A percentile compares a stretch with the other conserved stretches of the same genome.
Conservation (phyloP, 92 coral and sea anemone species). For the Plumapathes pennacea region DNA sequence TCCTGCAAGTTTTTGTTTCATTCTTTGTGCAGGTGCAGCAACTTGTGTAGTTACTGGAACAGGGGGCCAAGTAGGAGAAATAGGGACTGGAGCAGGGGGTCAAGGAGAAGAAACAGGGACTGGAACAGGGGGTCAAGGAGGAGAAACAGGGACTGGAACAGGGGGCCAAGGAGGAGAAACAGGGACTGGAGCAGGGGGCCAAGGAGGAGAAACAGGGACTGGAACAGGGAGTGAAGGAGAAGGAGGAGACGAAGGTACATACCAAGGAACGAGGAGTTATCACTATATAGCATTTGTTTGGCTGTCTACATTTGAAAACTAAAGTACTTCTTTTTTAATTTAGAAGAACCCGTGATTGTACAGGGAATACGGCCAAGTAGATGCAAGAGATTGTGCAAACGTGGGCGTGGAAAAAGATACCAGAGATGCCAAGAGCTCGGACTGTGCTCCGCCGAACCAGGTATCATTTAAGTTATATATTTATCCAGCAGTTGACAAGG, state of each 20-base stretch:
- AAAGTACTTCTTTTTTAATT: too few species aligned
- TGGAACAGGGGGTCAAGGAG: background rate
- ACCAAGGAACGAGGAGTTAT: background rate
- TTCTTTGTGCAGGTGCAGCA: background rate
- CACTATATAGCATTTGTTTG: too few species aligned
- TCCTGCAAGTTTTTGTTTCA: too few species aligned
- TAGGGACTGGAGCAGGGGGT: background rate
- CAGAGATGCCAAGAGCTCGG: too few species aligned
- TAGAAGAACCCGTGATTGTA: too few species aligned
- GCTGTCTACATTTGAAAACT: too few species aligned
- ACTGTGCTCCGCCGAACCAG: too few species aligned
- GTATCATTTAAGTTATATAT: too few species aligned
- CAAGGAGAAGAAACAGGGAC: background rate
- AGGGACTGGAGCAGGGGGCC: background rate
- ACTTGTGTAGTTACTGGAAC: background rate
- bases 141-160: background rate
- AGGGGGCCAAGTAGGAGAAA: background rate
- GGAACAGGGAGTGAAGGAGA: background rate
- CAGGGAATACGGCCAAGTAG: too few species aligned
- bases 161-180: constrained; percentile 2
- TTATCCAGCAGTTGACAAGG: too few species aligned
- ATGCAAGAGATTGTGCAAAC: too few species aligned
- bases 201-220: background rate
- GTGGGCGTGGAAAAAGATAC: too few species aligned
- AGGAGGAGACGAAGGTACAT: background rate